Evolutionary conservation across 2,797 vertebrate species (phyloP).

Genomic region (Urophycis tenuis): DNA sequence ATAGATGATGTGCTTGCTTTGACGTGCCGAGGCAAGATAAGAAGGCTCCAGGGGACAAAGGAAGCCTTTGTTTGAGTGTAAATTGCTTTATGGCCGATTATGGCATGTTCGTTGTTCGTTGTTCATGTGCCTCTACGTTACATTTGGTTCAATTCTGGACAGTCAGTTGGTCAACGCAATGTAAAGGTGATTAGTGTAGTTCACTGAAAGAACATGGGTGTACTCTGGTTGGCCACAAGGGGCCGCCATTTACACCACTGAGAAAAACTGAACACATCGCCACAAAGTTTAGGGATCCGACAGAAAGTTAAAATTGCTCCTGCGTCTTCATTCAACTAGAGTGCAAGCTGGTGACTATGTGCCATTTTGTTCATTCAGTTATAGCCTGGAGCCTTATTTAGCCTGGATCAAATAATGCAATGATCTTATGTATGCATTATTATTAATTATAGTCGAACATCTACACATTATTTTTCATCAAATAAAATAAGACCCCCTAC

Average conservation of each 20-base stretch:
- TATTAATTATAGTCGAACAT: no score
- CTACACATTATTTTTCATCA: background rate
- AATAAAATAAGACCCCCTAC: background rate
- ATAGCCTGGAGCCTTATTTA: no score
- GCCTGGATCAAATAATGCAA: no score
- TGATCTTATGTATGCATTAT: background rate
- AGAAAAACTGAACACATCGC: constrained; percentile 15
- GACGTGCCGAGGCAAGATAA: background rate
- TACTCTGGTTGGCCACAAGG: constrained; percentile 45
- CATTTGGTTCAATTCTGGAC: no score
- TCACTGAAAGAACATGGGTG: background rate
- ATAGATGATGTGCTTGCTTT: background rate
- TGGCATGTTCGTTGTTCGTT: background rate
- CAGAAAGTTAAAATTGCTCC: constrained; percentile 9
- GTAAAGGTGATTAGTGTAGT: no score
- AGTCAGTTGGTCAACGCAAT: no score
- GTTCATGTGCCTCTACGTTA: background rate
- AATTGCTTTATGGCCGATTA: no score
- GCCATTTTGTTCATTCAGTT: no score
- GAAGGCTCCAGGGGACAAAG: background rate
- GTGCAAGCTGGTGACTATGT: background rate
- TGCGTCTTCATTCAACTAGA: constrained; percentile 18
- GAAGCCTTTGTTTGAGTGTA: background rate
- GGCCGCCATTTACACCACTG: constrained; percentile 45
- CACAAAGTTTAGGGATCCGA: background rate